Evolutionary conservation across 2,797 vertebrate genomes (phyloP).

Genomic region (Malurus splendens): DNA sequence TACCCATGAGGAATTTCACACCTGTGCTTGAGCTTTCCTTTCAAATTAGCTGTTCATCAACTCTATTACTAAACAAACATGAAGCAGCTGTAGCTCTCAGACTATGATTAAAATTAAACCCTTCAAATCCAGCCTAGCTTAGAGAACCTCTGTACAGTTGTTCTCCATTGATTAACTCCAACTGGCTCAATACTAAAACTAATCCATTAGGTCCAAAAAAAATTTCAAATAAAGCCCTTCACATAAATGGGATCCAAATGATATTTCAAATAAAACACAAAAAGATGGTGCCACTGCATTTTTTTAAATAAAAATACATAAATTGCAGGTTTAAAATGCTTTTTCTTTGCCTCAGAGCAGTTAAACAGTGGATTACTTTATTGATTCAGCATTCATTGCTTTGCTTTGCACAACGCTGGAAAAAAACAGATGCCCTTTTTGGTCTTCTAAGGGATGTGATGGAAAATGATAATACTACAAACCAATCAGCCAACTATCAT

Average conservation of each 20-base stretch:
- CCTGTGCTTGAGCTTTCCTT: slow-evolving; percentile 45
- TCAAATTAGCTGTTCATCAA: slow-evolving; percentile 60
- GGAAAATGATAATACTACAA: slow-evolving; percentile 8
- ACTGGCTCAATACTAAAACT: slow-evolving; percentile 51
- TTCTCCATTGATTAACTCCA: slow-evolving; percentile 60
- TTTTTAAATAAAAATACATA: slow-evolving; percentile 35
- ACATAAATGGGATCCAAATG: slow-evolving; percentile 5
- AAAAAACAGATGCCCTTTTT: background rate
- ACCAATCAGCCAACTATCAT: background rate
- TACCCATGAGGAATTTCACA: slow-evolving; percentile 33
- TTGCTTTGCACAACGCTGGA: background rate
- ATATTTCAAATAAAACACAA: slow-evolving; percentile 34
- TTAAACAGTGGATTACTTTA: slow-evolving; percentile 11
- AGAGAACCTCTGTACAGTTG: slow-evolving; percentile 41
- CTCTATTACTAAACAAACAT: slow-evolving; percentile 66
- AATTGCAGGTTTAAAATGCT: background rate
- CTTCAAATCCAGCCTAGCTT: slow-evolving; percentile 55
- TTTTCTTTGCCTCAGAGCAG: slow-evolving; percentile 22
- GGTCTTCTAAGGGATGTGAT: slow-evolving; percentile 15
- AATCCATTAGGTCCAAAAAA: slow-evolving; percentile 52
- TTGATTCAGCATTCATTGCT: background rate
- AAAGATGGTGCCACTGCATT: background rate
- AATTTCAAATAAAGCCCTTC: slow-evolving; percentile 45
- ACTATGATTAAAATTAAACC: slow-evolving; percentile 54
- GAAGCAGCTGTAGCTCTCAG: slow-evolving; percentile 56